Percentiles rank a stretch among this genome's conserved stretches.
Evolutionary conservation across 1,140 invertebrate genomes (phyloP).

Genomic region (Pogonognathellus flavescens): DNA sequence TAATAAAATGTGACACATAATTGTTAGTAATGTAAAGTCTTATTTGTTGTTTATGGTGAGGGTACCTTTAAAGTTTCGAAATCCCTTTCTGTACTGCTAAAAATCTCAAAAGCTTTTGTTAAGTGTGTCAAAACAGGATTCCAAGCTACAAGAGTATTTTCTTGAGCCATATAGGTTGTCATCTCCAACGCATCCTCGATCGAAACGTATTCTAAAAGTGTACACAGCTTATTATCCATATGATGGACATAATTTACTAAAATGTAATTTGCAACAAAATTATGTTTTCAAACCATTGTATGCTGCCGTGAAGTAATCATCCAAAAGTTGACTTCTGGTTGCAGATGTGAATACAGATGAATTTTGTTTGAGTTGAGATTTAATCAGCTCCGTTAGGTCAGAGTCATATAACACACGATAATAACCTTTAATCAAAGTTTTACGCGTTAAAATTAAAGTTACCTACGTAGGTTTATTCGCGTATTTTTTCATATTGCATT

Average conservation of each 20-base stretch:
- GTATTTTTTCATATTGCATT: background rate
- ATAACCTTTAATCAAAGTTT: constrained; percentile 2
- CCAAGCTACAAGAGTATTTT: constrained; percentile 76
- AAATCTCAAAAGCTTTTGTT: background rate
- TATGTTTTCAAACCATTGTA: background rate
- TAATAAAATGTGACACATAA: too few species aligned
- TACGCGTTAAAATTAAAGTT: too few species aligned
- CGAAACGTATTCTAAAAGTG: background rate
- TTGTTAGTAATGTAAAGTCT: too few species aligned
- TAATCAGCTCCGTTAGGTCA: background rate
- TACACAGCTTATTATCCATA: background rate
- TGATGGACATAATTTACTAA: too few species aligned
- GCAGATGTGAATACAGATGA: background rate
- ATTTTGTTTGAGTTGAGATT: background rate
- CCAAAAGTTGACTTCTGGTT: background rate
- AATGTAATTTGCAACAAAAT: too few species aligned
- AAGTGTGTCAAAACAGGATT: constrained; percentile 69
- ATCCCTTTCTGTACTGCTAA: background rate
- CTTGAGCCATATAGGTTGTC: constrained; percentile 76
- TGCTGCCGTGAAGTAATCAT: constrained; percentile 7
- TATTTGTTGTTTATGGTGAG: too few species aligned
- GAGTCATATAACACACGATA: background rate
- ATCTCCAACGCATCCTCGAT: constrained; percentile 73
- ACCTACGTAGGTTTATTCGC: too few species aligned
- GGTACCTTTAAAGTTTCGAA: background rate